These are phyloP conservation scores for Poecilia wingei DNA, from an alignment of 2,797 vertebrate genomes.

Conservation along the genomic window DNA sequence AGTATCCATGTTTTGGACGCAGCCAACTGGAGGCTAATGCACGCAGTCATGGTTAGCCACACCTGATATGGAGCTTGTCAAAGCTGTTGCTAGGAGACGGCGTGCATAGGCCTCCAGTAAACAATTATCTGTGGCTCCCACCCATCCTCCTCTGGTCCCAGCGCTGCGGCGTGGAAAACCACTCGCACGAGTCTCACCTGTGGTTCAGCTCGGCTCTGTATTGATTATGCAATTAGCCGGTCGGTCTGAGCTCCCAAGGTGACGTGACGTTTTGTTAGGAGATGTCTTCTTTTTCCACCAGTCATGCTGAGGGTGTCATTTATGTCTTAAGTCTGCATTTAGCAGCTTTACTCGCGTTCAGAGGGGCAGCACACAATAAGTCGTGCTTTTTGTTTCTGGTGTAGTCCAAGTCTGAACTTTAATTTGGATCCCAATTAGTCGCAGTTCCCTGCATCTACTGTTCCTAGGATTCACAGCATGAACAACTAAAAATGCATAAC, in stretches of 20 bases:
- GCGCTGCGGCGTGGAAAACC: conserved; percentile 60
- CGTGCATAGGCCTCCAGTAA: conserved; percentile 86
- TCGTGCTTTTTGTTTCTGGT: not conserved
- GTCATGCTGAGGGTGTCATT: conserved; percentile 7
- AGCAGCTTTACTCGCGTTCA: not conserved
- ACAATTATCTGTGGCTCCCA: conserved; percentile 78
- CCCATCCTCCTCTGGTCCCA: conserved; percentile 57
- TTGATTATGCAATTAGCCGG: conserved; percentile 71
- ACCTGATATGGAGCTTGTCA: conserved; percentile 84
- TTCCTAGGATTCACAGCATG: no score
- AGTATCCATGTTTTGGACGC: conserved; percentile 37
- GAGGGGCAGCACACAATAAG: not conserved
- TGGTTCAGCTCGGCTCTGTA: conserved; percentile 64
- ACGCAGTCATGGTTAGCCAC: conserved; percentile 76
- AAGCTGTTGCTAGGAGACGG: conserved; percentile 88
- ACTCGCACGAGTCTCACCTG: conserved; percentile 71
- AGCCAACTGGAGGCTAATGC: conserved; percentile 70
- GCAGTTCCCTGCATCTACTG: no score
- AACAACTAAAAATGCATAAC: no score
- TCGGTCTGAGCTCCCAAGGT: conserved; percentile 34
- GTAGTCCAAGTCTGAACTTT: not conserved
- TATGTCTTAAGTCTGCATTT: conserved; percentile 4
- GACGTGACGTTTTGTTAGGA: conserved; percentile 42
- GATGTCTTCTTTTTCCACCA: conserved; percentile 38
- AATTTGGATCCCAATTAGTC: no score